Conservation (phyloP, 1,140 invertebrate genomes). For the Plodia interpunctella region DNA sequence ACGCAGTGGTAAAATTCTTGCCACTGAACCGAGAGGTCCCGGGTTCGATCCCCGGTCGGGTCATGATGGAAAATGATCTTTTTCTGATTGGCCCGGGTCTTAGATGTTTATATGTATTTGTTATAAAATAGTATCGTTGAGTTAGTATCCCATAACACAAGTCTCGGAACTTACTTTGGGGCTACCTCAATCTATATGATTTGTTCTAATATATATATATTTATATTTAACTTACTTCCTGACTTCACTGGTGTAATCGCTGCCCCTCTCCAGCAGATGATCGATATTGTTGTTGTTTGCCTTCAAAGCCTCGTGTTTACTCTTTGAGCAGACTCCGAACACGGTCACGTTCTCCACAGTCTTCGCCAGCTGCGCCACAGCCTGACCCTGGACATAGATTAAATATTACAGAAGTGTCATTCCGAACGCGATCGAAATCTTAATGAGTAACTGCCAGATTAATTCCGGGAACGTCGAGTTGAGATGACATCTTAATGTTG, state of each 20-base stretch:
- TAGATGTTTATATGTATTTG: no score
- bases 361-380: slow-evolving; percentile 88
- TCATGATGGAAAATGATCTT: no score
- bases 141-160: no score
- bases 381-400: slow-evolving; percentile 82
- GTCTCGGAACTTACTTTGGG: no score
- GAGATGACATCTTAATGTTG: neutral
- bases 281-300: slow-evolving; percentile 83
- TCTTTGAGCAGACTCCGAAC: slow-evolving; percentile 90
- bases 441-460: neutral
- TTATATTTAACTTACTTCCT: slow-evolving; percentile 86
- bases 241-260: slow-evolving; percentile 89
- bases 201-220: no score
- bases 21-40: no score
- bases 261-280: slow-evolving; percentile 85
- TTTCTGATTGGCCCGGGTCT: no score
- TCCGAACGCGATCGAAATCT: neutral
- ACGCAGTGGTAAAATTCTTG: no score
- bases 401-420: neutral
- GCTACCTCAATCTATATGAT: no score
- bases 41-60: no score
- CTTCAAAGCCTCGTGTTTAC: slow-evolving; percentile 90
- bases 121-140: no score
- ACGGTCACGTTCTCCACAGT: slow-evolving; percentile 89
- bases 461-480: neutral